Evolutionary conservation across 1,140 invertebrate genomes (phyloP).

Genomic region (Drosophila baimaii): DNA sequence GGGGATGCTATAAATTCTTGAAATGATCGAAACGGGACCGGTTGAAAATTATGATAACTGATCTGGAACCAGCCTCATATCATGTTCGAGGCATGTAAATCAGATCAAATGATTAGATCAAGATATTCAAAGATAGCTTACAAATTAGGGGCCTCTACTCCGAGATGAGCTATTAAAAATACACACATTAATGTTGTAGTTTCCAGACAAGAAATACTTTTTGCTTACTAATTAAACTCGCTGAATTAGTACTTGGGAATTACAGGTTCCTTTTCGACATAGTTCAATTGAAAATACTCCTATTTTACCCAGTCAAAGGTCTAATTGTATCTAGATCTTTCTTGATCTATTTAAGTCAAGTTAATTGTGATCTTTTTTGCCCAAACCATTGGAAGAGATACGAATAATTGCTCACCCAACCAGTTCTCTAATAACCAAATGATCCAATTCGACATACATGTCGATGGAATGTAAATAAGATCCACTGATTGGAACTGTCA

Average conservation of each 20-base stretch:
- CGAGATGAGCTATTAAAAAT: not conserved
- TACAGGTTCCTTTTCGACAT: not conserved
- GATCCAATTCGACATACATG: conserved; percentile 32
- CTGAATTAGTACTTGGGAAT: not conserved
- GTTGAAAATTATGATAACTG: conserved; percentile 33
- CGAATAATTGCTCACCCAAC: conserved; percentile 9
- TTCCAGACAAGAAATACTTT: not conserved
- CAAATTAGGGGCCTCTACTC: not conserved
- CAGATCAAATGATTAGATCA: conserved; percentile 6
- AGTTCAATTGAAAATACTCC: not conserved
- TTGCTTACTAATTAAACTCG: too few relatives aligned
- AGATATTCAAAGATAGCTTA: not conserved
- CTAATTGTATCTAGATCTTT: not conserved
- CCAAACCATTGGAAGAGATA: not conserved
- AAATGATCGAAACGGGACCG: conserved; percentile 34
- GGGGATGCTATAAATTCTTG: conserved; percentile 31
- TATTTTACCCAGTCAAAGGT: not conserved
- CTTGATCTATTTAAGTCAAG: conserved; percentile 2
- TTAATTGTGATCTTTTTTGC: conserved; percentile 6
- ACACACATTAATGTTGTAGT: not conserved
- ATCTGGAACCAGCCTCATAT: conserved; percentile 28
- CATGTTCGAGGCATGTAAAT: conserved; percentile 25
- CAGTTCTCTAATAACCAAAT: conserved; percentile 12
- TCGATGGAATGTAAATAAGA: conserved; percentile 32
- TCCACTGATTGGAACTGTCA: conserved; percentile 31